Conservation (phyloP, 2,888 invertebrate genomes). For the Zygothrica quintamaculata region DNA sequence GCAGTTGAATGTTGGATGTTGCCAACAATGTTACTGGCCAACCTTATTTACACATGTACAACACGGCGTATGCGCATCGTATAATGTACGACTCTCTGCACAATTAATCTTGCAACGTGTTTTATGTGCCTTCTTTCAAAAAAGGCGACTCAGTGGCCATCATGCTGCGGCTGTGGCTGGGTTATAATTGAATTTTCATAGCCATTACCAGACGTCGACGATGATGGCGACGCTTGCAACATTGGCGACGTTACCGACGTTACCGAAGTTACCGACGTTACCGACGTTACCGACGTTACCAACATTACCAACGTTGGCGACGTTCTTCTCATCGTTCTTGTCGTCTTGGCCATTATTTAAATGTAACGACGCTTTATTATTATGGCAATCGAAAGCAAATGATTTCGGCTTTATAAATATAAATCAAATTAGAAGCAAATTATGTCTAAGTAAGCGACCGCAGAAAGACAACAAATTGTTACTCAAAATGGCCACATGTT, state of each 20-base stretch:
- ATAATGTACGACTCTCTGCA: constrained; percentile 72
- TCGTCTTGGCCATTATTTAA: constrained; percentile 75
- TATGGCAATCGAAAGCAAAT: constrained; percentile 79
- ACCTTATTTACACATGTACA: constrained; percentile 77
- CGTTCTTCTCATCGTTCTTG: constrained; percentile 37
- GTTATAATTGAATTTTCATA: constrained; percentile 82
- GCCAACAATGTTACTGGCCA: constrained; percentile 34
- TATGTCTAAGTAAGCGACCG: constrained; percentile 2
- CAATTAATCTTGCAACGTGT: constrained; percentile 79
- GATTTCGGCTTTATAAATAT: constrained; percentile 80
- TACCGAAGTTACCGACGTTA: no score
- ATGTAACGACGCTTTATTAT: constrained; percentile 80
- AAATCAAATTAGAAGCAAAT: constrained; percentile 74
- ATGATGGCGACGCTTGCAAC: constrained; percentile 10
- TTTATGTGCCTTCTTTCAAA: constrained; percentile 63
- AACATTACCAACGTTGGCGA: no score
- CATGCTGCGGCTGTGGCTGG: constrained; percentile 64
- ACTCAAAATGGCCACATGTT: constrained; percentile 66
- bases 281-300: no score
- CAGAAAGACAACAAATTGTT: constrained; percentile 5
- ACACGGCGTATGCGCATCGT: constrained; percentile 76
- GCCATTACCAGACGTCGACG: constrained; percentile 68
- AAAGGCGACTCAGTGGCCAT: constrained; percentile 56
- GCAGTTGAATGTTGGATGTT: no score
- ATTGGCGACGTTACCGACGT: no score